Evolutionary conservation across 2,113 vertebrate genomes (phyloP).

Genomic region (Ardeotis arabs): DNA sequence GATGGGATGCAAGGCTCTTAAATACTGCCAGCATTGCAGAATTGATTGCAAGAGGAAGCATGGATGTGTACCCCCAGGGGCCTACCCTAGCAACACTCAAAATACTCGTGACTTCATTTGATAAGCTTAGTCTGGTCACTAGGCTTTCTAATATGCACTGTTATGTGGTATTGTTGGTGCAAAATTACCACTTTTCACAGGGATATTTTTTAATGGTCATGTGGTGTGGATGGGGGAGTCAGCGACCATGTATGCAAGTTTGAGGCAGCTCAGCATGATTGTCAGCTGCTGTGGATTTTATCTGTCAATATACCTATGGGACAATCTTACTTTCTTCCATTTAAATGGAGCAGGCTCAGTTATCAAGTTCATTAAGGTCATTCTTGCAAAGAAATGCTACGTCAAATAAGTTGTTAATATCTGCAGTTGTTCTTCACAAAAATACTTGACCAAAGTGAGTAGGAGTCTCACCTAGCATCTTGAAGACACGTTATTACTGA

Average conservation of each 20-base stretch:
- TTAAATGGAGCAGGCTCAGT: background rate
- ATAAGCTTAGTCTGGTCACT: background rate
- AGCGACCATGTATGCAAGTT: background rate
- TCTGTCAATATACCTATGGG: accelerated
- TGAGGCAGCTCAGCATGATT: background rate
- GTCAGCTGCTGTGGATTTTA: background rate
- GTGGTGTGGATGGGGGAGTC: background rate
- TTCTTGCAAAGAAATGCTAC: accelerated
- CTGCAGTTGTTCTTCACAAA: background rate
- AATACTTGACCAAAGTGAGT: background rate
- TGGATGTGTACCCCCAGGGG: accelerated
- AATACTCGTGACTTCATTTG: background rate
- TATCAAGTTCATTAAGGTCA: background rate
- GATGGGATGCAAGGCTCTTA: background rate
- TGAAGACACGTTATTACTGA: background rate
- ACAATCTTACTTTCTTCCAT: background rate
- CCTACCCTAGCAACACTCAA: accelerated
- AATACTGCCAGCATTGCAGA: background rate
- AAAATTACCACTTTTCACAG: background rate
- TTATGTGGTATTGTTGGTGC: background rate
- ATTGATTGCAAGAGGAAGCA: background rate
- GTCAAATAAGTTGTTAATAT: background rate
- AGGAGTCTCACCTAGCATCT: background rate
- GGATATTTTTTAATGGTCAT: background rate
- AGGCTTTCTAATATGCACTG: background rate